Base-by-base conservation (phyloP, 2,113 vertebrate genomes). In the Bostrychus sinensis region DNA sequence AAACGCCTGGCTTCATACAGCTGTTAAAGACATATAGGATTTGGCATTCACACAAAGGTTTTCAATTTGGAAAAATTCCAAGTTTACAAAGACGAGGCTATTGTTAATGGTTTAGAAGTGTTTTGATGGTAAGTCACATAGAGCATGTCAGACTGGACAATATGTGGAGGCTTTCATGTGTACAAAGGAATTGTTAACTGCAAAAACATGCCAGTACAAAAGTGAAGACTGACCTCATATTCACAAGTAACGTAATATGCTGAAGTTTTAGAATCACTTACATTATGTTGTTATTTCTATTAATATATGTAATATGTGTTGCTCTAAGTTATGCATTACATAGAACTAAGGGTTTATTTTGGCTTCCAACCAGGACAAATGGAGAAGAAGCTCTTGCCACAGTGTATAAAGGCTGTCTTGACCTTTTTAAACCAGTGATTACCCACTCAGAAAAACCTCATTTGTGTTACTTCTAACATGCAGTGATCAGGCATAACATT, bases 21-120 rank as follows among this genome's bases (percentile, higher is more conserved):
- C 63, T 79, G 66, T 42, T 60, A 48, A 8, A 39, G 37, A 25
- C 43, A 71, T 71, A 39, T 16, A 10, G 57, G 37, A 9, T 57
- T 22, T 41, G 26, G 32, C 8, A 36, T 56, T 60, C 19, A 62
- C 36, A 17, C 19, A 46, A 3, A 41, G 23, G 22, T 5, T 9
- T 34, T 38, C 1, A 28, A 50, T 72, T 43, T 58, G 60, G 62
- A 58, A 57, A 64, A 16, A 30, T 22, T 70, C 30, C 45, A 54
- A 51, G 43, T 56, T 56, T 62, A 42, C 19, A 53, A 30, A 56
- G 17, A 39, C 7, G 20, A 17, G 56, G 19, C 11, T 20, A 14
- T 46, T 70, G 37, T 45, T 51, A 70, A 74, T 26, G 62, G 55
- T n/a, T 37, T 2, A 4, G 16, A 22, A 43, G n/a, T 53, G 43